These are phyloP conservation scores for Agrochola lychnidis DNA, from an alignment of 2,888 invertebrate species.

Conservation along the genomic window DNA sequence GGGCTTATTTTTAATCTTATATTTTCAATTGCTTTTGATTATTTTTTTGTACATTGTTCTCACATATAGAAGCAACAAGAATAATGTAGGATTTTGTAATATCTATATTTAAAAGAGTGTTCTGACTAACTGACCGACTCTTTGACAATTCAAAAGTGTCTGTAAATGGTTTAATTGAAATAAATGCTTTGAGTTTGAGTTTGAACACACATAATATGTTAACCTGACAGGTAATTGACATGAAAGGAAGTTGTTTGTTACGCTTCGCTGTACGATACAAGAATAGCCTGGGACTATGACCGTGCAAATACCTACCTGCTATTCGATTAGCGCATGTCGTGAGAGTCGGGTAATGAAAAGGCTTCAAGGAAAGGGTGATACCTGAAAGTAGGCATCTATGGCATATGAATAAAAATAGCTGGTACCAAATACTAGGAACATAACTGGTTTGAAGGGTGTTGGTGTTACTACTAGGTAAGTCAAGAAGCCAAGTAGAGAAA, in stretches of 20 bases:
- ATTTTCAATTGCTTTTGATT: no score
- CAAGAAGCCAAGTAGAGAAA: no score
- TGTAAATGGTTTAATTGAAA: no score
- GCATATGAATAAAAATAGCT: not conserved
- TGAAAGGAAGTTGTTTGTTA: conserved; percentile 7
- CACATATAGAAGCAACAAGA: no score
- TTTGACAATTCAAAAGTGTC: no score
- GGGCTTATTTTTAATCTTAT: no score
- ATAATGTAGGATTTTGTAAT: no score
- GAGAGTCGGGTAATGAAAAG: not conserved
- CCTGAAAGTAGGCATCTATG: not conserved
- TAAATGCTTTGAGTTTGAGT: no score
- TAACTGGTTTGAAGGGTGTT: not conserved
- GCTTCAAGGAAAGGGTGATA: conserved; percentile 1
- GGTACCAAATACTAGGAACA: not conserved
- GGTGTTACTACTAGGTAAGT: no score
- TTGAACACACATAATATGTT: not conserved
- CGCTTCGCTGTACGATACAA: not conserved
- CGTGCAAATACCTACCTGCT: not conserved
- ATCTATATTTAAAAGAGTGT: no score
- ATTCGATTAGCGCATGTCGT: conserved; percentile 10
- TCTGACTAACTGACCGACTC: no score
- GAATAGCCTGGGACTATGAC: not conserved
- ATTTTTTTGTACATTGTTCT: no score
- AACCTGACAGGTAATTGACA: conserved; percentile 17